phyloP scores from a whole-genome alignment of 2,888 invertebrate species.

The Strigamia maritima region DNA sequence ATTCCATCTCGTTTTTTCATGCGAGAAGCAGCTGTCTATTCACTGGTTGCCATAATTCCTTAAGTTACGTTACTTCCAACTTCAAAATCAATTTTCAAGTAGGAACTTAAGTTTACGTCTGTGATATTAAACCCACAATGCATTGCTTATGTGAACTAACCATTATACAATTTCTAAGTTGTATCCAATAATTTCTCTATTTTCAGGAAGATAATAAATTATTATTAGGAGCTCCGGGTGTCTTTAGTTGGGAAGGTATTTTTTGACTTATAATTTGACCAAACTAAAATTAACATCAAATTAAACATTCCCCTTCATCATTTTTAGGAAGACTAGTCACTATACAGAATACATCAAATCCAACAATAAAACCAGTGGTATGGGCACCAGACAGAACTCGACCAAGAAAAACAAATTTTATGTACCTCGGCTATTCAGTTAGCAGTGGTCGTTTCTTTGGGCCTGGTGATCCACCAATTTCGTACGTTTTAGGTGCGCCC shows the following conservation, averaged over 20 bases:
- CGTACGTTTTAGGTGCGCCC: background rate
- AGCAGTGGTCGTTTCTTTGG: background rate
- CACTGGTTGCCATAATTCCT: too few relatives aligned
- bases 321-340: background rate
- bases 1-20: too few relatives aligned
- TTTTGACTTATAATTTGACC: too few relatives aligned
- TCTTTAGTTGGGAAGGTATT: constrained; percentile 14
- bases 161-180: too few relatives aligned
- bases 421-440: background rate
- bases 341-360: background rate
- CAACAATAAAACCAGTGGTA: background rate
- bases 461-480: background rate
- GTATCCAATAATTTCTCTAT: background rate
- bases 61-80: too few relatives aligned
- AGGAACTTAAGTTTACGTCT: too few relatives aligned
- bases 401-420: background rate
- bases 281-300: too few relatives aligned
- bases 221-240: constrained; percentile 11
- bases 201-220: background rate
- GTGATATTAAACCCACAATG: background rate
- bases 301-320: background rate
- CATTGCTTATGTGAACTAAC: too few relatives aligned
- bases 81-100: too few relatives aligned
- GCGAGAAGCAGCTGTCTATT: too few relatives aligned
- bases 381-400: background rate